Evolutionary conservation across 2,888 invertebrate species (phyloP), one percentile per base, ranked within the genome.

Genomic region (Drosophila algonquin): DNA sequence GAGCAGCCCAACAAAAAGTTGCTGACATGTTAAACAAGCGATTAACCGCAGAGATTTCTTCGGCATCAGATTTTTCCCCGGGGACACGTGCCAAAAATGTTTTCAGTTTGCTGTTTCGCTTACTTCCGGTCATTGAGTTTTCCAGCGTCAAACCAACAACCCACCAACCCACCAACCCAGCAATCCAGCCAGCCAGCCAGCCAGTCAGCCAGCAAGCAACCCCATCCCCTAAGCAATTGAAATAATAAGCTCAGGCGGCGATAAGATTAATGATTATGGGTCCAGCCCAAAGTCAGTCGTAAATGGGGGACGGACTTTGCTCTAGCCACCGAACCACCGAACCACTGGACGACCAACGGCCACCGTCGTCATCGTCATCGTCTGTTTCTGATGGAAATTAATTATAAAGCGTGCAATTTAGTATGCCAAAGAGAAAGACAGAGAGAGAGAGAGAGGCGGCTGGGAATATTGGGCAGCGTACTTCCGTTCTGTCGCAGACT

Each of bases 251-350:
- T 87, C 87, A 92, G 92, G 92, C 92, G 92, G 91, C 91, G 92
- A 92, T 92, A 91, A 92, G 92, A 92, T 92, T 92, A 92, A 92
- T 92, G 92, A 92, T 92, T 92, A 92, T 91, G 90, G 90, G 89
- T 80, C 86, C 81, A 78, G 68, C 72, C 74, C 76, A 69, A 73
- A 50, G 46, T 21, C 40, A 46, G 48, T 63, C 46, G 44, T 40
- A 52, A 61, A 70, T 63, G 52, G 59, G 46, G 60, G 60, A 61
- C 60, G 57, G 53, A 12, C 7, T 7, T 40, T 40, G 18, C 30
- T 18, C 45, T 55, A 24, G 47, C 24, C 24, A 24, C 24, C 30
- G 30, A 27, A 8, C 27, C 27, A 27, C 27, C 7, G 27, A 27
- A 27, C 27, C 27, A 7, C 27, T 27, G 27, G 27, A 27, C 27